Evolutionary conservation across 2,888 invertebrate genomes (phyloP), one percentile per base, ranked within the genome.

Genomic region (Agriopis marginaria): DNA sequence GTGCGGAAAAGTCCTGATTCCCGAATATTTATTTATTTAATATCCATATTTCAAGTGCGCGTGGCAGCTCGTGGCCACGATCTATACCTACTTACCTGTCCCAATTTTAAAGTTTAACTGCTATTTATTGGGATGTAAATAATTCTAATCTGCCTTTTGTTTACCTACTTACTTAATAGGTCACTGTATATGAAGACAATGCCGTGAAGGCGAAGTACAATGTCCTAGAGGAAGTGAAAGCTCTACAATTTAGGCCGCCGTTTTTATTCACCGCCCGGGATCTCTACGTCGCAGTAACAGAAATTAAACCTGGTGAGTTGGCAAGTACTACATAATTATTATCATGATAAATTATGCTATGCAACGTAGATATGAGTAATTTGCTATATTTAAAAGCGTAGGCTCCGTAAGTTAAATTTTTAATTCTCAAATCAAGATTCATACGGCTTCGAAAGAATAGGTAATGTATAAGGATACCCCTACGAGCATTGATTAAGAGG

Each of bases 181-280:
- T 96, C 10, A 86, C 88, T 58, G 87, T 96, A 17, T 96, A 93
- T 82, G 92, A 95, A 83, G 90, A 95, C 71, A 91, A 95, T 63
- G 84, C 80, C 62, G 81, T 92, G 53, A 93, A 94, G 76, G 95
- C 95, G 8, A 86, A 82, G 66, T 95, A 95, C 78, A 93, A 94
- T 74, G 90, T 95, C 39, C 79, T 95, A 68, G 96, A 96, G 84
- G 96, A 96, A 86, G 95, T 96, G 3, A 96, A 96, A 86, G 96
- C 95, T 79, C 84, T 96, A 71, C 86, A 91, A 61, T 89, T 95
- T n/a, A 84, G 89, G 47, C 91, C 91, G 14, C 95, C 95, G 47
- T 89, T 90, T 63, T 82, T 96, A 69, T 96, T 95, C 79, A 95
- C 96, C 45, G 95, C 95, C 5, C 90, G 96, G 63, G 96, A 96